Percentiles rank a stretch among this genome's conserved stretches.
Conservation (phyloP, 2,888 invertebrate genomes). For the Drosophila melanosoma region DNA sequence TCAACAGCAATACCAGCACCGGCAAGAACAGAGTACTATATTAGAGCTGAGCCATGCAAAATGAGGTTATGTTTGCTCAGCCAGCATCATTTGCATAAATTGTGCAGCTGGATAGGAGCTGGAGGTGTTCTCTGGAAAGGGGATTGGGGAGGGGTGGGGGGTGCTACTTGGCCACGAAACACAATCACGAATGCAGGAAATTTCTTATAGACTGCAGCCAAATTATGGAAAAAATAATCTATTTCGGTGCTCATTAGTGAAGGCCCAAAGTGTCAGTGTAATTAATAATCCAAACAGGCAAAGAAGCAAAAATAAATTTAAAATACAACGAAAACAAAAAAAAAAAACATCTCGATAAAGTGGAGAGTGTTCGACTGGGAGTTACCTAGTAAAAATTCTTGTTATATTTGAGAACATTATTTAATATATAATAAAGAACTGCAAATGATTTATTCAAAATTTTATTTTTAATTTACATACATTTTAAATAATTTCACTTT, state of each 20-base stretch:
- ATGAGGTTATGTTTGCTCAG: conserved; percentile 78
- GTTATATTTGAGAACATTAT: neutral
- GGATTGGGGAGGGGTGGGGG: neutral
- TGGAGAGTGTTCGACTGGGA: neutral
- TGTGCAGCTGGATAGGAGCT: conserved; percentile 20
- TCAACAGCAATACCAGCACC: conserved; percentile 25
- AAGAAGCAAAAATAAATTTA: conserved; percentile 40
- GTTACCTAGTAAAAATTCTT: conserved; percentile 10
- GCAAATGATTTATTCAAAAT: no score
- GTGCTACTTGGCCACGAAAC: conserved; percentile 25
- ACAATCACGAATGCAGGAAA: conserved; percentile 39
- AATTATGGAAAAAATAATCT: conserved; percentile 69
- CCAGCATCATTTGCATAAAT: conserved; percentile 75
- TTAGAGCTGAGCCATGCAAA: conserved; percentile 51
- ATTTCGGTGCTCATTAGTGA: conserved; percentile 74
- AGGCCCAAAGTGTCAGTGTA: conserved; percentile 68
- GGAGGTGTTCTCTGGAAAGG: neutral
- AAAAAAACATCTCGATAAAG: conserved; percentile 2
- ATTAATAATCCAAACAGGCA: conserved; percentile 66
- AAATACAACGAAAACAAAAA: conserved; percentile 19
- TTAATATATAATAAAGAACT: no score
- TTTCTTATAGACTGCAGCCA: conserved; percentile 47
- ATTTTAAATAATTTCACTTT: no score
- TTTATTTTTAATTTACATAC: no score
- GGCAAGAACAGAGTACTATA: conserved; percentile 55